Conservation (phyloP, 1,140 invertebrate genomes). For the Drosophila insularis region DNA sequence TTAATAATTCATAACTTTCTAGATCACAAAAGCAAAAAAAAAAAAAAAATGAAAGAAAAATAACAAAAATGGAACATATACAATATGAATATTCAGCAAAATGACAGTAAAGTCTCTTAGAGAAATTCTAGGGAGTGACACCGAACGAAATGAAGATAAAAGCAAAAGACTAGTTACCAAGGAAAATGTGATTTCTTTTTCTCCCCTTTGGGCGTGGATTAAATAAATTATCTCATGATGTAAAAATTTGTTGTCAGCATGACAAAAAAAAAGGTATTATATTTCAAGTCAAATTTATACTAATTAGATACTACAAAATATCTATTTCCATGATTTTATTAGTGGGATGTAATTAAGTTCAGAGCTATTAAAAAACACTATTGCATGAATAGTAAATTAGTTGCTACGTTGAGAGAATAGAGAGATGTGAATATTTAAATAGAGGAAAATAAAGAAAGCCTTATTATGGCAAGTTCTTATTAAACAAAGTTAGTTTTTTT, state of each 20-base stretch:
- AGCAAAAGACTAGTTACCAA: neutral
- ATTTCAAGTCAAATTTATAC: too few species aligned
- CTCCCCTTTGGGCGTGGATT: neutral
- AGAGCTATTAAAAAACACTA: too few species aligned
- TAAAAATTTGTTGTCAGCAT: neutral
- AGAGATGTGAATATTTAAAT: too few species aligned
- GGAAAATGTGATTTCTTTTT: neutral
- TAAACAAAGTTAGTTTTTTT: too few species aligned
- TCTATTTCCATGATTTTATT: too few species aligned
- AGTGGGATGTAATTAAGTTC: too few species aligned
- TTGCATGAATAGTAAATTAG: too few species aligned
- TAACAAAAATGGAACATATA: neutral
- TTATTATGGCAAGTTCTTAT: too few species aligned
- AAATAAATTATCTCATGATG: neutral
- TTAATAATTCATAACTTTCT: slow-evolving; percentile 78
- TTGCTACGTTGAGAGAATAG: too few species aligned
- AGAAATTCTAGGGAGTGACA: neutral
- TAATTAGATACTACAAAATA: too few species aligned
- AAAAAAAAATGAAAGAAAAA: slow-evolving; percentile 33
- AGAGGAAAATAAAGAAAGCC: too few species aligned
- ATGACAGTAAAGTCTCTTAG: slow-evolving; percentile 7
- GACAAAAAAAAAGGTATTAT: neutral
- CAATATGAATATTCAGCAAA: slow-evolving; percentile 15
- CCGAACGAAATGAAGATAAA: neutral
- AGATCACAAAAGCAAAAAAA: slow-evolving; percentile 46